phyloP scores from a whole-genome alignment of 2,797 vertebrate genomes.

The Lutjanus campechanus region DNA sequence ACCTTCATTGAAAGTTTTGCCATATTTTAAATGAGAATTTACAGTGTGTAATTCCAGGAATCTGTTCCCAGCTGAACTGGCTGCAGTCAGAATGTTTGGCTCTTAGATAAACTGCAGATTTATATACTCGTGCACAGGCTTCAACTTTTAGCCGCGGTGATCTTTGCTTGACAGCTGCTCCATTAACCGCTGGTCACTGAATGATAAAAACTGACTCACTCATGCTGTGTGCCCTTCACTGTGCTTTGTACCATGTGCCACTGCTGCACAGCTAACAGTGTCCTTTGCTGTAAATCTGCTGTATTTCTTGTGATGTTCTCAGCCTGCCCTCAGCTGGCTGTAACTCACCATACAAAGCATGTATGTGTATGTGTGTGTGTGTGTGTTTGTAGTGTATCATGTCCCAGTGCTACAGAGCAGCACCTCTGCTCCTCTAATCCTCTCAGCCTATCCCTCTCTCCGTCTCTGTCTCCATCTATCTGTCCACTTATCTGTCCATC shows the following conservation, averaged over 20 bases:
- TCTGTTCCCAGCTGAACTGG: too few relatives aligned
- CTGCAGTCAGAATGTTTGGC: too few relatives aligned
- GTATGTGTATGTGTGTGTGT: slow-evolving; percentile 36
- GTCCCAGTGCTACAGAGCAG: slow-evolving; percentile 63
- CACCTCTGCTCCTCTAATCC: slow-evolving; percentile 78
- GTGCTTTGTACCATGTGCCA: not conserved
- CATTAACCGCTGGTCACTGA: not conserved
- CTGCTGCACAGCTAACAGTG: not conserved
- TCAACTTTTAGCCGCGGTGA: too few relatives aligned
- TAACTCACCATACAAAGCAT: slow-evolving; percentile 11
- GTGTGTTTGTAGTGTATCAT: slow-evolving; percentile 71
- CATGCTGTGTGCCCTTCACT: slow-evolving; percentile 8
- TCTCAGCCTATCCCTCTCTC: slow-evolving; percentile 58
- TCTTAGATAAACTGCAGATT: too few relatives aligned
- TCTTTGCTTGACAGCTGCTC: not conserved
- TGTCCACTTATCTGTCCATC: slow-evolving; percentile 71
- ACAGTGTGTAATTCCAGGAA: too few relatives aligned
- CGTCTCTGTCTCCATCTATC: slow-evolving; percentile 68
- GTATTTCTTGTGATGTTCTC: slow-evolving; percentile 6
- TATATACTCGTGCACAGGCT: too few relatives aligned
- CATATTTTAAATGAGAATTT: too few relatives aligned
- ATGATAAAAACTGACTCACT: not conserved
- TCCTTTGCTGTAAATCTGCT: slow-evolving; percentile 40
- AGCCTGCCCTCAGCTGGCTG: not conserved
- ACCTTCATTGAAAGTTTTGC: too few relatives aligned